These are phyloP conservation scores for Sinocyclocheilus rhinocerous DNA, from an alignment of 2,113 vertebrate species.

Conservation along the genomic window DNA sequence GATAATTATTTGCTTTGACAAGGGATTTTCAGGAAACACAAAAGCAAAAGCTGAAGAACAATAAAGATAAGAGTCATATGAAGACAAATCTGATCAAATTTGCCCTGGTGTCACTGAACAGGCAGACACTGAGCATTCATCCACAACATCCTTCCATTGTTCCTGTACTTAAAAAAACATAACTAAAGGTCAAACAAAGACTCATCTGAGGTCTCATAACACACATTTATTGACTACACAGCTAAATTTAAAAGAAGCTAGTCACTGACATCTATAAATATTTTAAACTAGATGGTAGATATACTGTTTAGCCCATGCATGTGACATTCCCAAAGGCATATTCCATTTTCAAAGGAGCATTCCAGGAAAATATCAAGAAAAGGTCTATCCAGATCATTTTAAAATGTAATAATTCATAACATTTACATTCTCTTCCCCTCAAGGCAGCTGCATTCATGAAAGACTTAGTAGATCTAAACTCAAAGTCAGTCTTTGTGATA, in stretches of 20 bases:
- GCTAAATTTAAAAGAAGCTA: slow-evolving; percentile 6
- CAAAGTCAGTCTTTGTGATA: slow-evolving; percentile 9
- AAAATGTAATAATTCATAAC: slow-evolving; percentile 4
- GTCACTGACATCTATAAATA: background rate
- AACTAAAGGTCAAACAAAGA: slow-evolving; percentile 31
- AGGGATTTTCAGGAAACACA: background rate
- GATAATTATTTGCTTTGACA: background rate
- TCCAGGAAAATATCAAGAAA: background rate
- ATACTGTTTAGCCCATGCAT: background rate
- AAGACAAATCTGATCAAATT: slow-evolving; percentile 18
- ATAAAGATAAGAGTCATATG: background rate
- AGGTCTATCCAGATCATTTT: slow-evolving; percentile 6
- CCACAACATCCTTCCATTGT: slow-evolving; percentile 55
- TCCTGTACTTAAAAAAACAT: slow-evolving; percentile 17
- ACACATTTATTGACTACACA: background rate
- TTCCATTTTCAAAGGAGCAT: background rate
- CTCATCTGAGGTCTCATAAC: background rate
- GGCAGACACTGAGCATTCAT: background rate
- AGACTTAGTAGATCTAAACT: background rate
- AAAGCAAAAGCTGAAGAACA: background rate
- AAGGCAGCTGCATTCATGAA: slow-evolving; percentile 11
- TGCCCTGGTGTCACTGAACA: slow-evolving; percentile 18
- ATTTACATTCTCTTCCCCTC: background rate
- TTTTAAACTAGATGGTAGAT: slow-evolving; percentile 3
- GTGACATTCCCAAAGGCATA: slow-evolving; percentile 16